Evolutionary conservation across 1,140 invertebrate species (phyloP), one percentile per base, ranked within the genome.

Genomic region (Drosophila parabipectinata): DNA sequence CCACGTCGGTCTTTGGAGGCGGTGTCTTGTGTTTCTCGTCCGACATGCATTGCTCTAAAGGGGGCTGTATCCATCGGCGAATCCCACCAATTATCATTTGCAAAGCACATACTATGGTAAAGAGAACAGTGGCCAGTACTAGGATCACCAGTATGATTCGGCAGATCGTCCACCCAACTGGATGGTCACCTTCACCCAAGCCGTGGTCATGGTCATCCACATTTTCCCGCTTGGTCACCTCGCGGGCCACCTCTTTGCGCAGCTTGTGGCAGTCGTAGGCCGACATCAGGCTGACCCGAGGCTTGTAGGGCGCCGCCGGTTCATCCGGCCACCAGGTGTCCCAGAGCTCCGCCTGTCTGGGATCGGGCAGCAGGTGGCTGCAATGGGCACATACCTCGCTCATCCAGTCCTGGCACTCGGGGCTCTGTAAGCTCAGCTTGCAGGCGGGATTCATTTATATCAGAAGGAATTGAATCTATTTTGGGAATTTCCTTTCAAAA

Each of bases 381-480:
- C 81, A 85, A 26, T 77, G 82, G n/a, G 57, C 44, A 14, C 48
- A 51, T 1, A 72, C 69, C 4, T 63, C 64, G 14, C 24, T 58
- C 26, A 85, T 57, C 81, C 81, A 85, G 1, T 52, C 14, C 58
- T 80, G 73, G 54, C 81, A 85, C 34, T 77, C 74, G 4, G 4
- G 26, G n/a, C 77, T 58, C 0, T 60, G 26, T 8, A 78, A 60
- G 32, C 72, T 55, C 7, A 58, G n/a, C 37, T 39, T 60, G 64
- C 82, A 87, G n/a, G 41, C 63, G 6, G 69, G 66, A 79, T 81
- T 81, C 82, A 87, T 78, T 54, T 24, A 62, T 6, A 7, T 21
- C 44, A 15, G 12, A 7, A 6, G 10, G 21, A 8, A 14, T 18
- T 14, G 18, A 48, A 39, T 72, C 12, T 58, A 37, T 44, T 47